Conservation (phyloP, 2,113 vertebrate genomes). For the Neolamprologus devosi region DNA sequence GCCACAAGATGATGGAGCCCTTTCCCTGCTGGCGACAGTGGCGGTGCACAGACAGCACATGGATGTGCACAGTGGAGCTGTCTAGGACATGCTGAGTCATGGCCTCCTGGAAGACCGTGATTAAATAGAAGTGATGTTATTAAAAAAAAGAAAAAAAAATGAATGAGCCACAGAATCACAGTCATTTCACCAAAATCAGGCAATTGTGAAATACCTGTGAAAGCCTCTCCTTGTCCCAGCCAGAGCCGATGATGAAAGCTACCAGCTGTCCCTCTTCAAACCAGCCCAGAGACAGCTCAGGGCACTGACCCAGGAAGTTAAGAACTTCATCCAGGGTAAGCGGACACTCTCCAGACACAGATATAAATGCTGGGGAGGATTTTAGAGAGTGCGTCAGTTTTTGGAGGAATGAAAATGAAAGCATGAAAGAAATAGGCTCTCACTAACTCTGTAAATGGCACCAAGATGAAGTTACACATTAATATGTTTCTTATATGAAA, state of each 20-base stretch:
- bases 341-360: conserved; percentile 75
- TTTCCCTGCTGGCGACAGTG: conserved; percentile 77
- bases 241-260: conserved; percentile 75
- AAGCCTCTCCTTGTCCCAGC: conserved; percentile 74
- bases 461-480: neutral
- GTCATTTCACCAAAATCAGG: neutral
- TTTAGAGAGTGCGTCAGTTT: neutral
- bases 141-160: fast-evolving
- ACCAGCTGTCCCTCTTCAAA: conserved; percentile 76
- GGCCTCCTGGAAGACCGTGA: conserved; percentile 55
- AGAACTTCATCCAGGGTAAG: conserved; percentile 73
- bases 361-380: conserved; percentile 66
- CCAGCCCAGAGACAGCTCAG: conserved; percentile 75
- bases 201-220: conserved; percentile 36
- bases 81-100: conserved; percentile 67
- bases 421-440: neutral
- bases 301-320: conserved; percentile 68
- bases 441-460: neutral
- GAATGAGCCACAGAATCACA: neutral
- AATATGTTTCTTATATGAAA: neutral
- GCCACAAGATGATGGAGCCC: conserved; percentile 75
- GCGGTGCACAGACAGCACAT: conserved; percentile 74
- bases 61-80: conserved; percentile 66
- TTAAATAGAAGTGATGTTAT: neutral
- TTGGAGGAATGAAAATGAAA: neutral